Base-by-base conservation (phyloP, 2,888 invertebrate genomes). In the Gonocerus acuteangulatus region DNA sequence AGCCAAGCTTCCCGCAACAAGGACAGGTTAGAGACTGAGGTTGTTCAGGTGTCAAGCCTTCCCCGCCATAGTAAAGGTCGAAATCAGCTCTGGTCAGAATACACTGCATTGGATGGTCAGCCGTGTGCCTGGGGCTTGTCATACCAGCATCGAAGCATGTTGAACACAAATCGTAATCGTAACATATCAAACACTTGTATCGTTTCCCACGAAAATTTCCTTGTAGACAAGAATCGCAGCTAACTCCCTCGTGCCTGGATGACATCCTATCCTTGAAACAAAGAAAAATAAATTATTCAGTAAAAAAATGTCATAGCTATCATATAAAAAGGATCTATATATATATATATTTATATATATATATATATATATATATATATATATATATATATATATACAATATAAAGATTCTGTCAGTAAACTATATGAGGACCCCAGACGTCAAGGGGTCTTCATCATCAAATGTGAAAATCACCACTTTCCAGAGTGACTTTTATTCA, bases 41-140 rank as follows among this genome's bases (percentile, higher is more conserved):
- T 74, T 93, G 89, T 73, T 94, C 95, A 69, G 89, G 80, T 70
- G 86, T 86, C 71, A 91, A 79, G 72, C 89, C 86, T 77, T 95
- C 95, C 65, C 95, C 95, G 66, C 93, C 93, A 80, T 94, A 96
- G 76, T 89, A 94, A 69, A 95, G 78, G 78, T 95, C 95, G 81
- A 90, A 93, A 79, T 96, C 96, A 76, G 89, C 84, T 77, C 93
- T 83, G 70, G 95, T 95, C 73, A 97, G 83, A 72, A 97, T 95
- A 77, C 96, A 95, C 80, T 97, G 96, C 90, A 97, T 94, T 62
- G 96, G 93, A 80, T 97, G 97, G 76, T 95, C 93, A 71, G 88
- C 86, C 69, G 89, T 86, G 77, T 97, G 97, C 71, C 92, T 84
- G 69, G 90, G 89, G 71, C 88, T 89, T 68, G 87, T 88, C 68